Evolutionary conservation across 2,888 invertebrate species (phyloP).

Genomic region (Drosophila siamana): DNA sequence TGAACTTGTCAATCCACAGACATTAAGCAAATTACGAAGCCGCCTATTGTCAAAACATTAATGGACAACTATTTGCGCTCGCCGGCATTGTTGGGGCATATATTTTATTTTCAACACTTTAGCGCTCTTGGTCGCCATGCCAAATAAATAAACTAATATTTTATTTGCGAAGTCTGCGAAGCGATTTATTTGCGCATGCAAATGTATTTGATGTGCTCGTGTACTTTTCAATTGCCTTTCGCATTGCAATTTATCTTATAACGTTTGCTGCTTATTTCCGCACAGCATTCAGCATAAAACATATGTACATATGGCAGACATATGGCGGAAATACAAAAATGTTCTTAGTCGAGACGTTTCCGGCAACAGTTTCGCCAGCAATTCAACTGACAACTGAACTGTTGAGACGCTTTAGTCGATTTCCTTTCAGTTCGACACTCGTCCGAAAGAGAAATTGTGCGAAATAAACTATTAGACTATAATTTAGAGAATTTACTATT

Average conservation of each 20-base stretch:
- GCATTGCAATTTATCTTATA: conserved; percentile 51
- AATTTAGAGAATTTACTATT: not conserved
- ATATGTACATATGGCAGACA: not conserved
- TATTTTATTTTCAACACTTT: conserved; percentile 5
- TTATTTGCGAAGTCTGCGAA: not conserved
- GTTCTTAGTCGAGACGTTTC: not conserved
- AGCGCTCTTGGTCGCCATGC: not conserved
- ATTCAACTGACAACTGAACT: not conserved
- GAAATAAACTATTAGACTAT: no score
- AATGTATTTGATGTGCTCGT: conserved; percentile 27
- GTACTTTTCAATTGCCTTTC: conserved; percentile 59
- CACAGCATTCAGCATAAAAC: not conserved
- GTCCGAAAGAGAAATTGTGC: no score
- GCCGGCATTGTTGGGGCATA: not conserved
- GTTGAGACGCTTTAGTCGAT: no score
- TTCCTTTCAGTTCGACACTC: no score
- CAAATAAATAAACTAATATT: conserved; percentile 10
- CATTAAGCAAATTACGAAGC: conserved; percentile 3
- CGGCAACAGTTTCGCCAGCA: not conserved
- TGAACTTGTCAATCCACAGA: conserved; percentile 18
- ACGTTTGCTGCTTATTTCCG: conserved; percentile 26
- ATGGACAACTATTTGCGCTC: not conserved
- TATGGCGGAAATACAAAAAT: not conserved
- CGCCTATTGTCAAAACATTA: conserved; percentile 29
- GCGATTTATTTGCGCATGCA: conserved; percentile 29